These are phyloP conservation scores for Scopus umbretta DNA, from an alignment of 2,113 vertebrate genomes.

Conservation along the genomic window DNA sequence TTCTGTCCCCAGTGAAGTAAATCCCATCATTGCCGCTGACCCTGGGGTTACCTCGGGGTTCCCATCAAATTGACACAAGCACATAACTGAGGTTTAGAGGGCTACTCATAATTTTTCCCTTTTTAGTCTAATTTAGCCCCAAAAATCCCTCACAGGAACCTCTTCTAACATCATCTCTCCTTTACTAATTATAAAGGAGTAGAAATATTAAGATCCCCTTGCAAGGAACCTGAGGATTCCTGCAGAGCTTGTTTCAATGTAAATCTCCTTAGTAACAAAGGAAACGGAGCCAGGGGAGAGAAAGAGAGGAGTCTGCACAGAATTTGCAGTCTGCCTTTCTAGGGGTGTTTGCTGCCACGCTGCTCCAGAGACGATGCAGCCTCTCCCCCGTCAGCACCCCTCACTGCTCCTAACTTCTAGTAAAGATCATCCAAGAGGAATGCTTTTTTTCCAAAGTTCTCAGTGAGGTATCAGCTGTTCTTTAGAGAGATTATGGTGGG, in stretches of 20 bases:
- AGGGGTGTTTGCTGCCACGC: neutral
- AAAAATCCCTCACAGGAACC: neutral
- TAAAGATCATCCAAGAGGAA: neutral
- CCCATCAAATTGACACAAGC: neutral
- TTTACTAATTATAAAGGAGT: neutral
- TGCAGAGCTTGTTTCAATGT: slow-evolving; percentile 40
- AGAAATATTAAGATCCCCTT: slow-evolving; percentile 7
- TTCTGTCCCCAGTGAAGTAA: neutral
- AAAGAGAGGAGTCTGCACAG: neutral
- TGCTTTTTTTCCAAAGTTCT: neutral
- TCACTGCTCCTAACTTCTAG: neutral
- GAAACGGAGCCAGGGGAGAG: neutral
- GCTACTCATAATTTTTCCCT: neutral
- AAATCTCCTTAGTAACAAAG: slow-evolving; percentile 67
- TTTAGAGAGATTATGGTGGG: slow-evolving; percentile 13
- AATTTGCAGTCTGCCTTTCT: neutral
- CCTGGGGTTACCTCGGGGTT: neutral
- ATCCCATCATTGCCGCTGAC: neutral
- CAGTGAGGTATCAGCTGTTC: slow-evolving; percentile 40
- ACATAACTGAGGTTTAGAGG: neutral
- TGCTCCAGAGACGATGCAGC: neutral
- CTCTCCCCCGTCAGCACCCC: neutral
- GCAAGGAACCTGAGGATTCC: slow-evolving; percentile 42
- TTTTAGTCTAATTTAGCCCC: neutral
- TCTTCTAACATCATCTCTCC: neutral